A percentile compares a stretch with the other conserved stretches of the same genome.
phyloP scores from a whole-genome alignment of 2,113 vertebrate genomes.

The Daphoenositta chrysoptera region DNA sequence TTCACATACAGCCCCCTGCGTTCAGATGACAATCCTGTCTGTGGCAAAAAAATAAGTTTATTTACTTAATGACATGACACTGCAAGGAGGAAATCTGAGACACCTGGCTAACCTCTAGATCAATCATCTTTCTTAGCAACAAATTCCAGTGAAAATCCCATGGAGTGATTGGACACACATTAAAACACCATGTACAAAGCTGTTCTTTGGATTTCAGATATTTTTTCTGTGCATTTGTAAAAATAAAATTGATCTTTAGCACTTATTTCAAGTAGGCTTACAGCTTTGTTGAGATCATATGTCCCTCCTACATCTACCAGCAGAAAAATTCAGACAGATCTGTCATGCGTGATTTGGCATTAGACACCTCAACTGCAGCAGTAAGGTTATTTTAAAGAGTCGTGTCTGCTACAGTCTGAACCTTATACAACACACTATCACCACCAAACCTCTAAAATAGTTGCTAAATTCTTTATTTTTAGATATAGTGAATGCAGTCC shows the following conservation, averaged over 20 bases:
- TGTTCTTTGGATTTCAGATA: neutral
- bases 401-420: neutral
- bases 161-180: neutral
- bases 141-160: neutral
- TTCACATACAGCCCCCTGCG: neutral
- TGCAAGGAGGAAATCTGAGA: neutral
- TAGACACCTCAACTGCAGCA: neutral
- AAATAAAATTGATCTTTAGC: neutral
- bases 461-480: neutral
- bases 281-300: neutral
- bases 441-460: neutral
- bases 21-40: neutral
- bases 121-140: neutral
- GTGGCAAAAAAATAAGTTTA: neutral
- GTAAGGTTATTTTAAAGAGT: neutral
- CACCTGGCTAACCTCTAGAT: neutral
- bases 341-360: neutral
- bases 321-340: neutral
- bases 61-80: neutral
- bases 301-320: neutral
- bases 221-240: neutral
- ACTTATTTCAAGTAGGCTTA: neutral
- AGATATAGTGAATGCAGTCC: neutral
- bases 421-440: neutral
- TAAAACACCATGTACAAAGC: neutral